These are phyloP conservation scores for Chaetophractus vellerosus DNA, from an alignment of 2,797 vertebrate species.

Conservation along the genomic window DNA sequence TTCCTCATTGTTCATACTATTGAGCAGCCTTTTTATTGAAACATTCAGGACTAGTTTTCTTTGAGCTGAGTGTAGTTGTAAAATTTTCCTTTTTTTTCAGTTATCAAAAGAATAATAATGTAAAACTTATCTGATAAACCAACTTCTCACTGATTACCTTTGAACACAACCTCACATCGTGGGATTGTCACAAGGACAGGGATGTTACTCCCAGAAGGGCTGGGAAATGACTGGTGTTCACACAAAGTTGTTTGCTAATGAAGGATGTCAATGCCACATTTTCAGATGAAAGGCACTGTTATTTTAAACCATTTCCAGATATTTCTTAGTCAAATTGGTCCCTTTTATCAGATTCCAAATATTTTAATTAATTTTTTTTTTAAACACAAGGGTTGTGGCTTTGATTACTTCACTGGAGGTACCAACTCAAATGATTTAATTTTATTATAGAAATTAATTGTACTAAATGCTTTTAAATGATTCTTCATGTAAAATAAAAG, in stretches of 20 bases:
- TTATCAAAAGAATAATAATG: too few relatives aligned
- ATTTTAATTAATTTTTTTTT: background rate
- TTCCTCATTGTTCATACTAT: too few relatives aligned
- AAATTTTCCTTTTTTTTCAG: too few relatives aligned
- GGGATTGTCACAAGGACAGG: too few relatives aligned
- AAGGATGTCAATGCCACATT: background rate
- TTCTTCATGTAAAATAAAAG: background rate
- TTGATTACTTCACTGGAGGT: conserved; percentile 17
- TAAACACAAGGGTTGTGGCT: background rate
- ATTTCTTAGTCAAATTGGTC: conserved; percentile 3
- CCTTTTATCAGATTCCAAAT: conserved; percentile 32
- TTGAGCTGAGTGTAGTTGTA: too few relatives aligned
- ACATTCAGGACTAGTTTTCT: too few relatives aligned
- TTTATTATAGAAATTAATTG: conserved; percentile 45
- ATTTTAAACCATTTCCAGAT: background rate
- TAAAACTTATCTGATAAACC: too few relatives aligned
- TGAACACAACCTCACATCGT: too few relatives aligned
- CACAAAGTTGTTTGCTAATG: background rate
- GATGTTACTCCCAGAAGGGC: too few relatives aligned
- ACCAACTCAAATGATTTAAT: background rate
- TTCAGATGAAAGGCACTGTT: background rate
- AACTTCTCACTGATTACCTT: too few relatives aligned
- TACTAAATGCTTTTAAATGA: conserved; percentile 35
- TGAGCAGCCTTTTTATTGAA: too few relatives aligned
- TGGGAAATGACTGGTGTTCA: background rate